These are phyloP conservation scores for Drosophila orosa DNA, from an alignment of 1,140 invertebrate species.

Conservation along the genomic window DNA sequence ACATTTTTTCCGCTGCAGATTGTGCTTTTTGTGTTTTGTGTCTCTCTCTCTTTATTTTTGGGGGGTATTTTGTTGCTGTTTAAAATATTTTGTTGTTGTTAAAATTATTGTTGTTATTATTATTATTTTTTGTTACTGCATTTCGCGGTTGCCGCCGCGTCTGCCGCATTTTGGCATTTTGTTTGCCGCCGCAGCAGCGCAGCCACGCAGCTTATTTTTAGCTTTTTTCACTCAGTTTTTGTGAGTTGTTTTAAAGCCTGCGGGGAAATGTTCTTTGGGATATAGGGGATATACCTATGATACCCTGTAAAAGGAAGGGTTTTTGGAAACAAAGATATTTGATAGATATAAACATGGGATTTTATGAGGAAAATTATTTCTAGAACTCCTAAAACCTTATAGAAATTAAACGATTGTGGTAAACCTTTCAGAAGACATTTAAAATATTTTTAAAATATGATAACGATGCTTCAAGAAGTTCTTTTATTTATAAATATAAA, in stretches of 20 bases:
- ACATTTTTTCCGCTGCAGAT: constrained; percentile 43
- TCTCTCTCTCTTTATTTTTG: constrained; percentile 25
- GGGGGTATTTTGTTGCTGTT: constrained; percentile 18
- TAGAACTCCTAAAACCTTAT: not conserved
- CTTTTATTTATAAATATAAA: not conserved
- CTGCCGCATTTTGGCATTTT: constrained; percentile 62
- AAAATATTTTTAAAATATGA: not conserved
- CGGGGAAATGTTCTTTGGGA: constrained; percentile 12
- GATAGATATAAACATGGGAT: not conserved
- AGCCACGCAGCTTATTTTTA: constrained; percentile 66
- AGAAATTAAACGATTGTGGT: not conserved
- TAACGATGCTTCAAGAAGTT: too few relatives aligned
- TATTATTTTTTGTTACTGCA: constrained; percentile 25
- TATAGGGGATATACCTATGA: constrained; percentile 1
- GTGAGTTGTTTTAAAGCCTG: constrained; percentile 10
- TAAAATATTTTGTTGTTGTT: constrained; percentile 11
- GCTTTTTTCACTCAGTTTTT: constrained; percentile 49
- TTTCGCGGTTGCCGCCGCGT: constrained; percentile 62
- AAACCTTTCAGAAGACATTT: not conserved
- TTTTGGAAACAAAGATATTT: not conserved
- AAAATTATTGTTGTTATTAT: not conserved
- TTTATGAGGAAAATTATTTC: not conserved
- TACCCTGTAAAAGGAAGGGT: not conserved
- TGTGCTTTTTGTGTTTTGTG: constrained; percentile 25
- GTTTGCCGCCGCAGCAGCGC: constrained; percentile 61